A percentile compares a stretch with the other conserved stretches of the same genome.
Conservation (phyloP, 1,140 invertebrate genomes). For the Drosophila kepulauana region DNA sequence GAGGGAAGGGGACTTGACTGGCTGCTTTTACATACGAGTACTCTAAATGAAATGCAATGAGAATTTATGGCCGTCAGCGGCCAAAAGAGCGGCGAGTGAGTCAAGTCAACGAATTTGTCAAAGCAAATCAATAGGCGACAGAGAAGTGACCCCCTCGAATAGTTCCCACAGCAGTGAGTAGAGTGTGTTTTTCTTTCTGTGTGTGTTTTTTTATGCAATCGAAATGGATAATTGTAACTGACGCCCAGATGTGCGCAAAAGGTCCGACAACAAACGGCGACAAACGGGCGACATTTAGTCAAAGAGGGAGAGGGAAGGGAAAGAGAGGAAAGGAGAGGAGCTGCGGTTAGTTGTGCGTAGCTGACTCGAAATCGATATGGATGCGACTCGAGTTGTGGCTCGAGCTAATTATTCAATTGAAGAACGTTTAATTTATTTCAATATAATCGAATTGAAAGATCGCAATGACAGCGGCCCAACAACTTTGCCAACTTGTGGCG, state of each 20-base stretch:
- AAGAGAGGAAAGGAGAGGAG: not conserved
- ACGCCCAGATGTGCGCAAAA: conserved; percentile 68
- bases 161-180: conserved; percentile 56
- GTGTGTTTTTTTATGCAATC: conserved; percentile 37
- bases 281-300: conserved; percentile 49
- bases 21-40: conserved; percentile 60
- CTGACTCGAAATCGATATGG: conserved; percentile 53
- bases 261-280: conserved; percentile 46
- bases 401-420: conserved; percentile 81
- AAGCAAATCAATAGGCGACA: conserved; percentile 65
- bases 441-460: conserved; percentile 83
- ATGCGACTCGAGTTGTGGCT: conserved; percentile 46
- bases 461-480: conserved; percentile 27
- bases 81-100: too few species aligned
- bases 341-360: conserved; percentile 5
- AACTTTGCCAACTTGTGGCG: conserved; percentile 35
- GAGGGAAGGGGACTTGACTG: not conserved
- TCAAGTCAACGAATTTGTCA: conserved; percentile 69
- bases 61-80: conserved; percentile 64
- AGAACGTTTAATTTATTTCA: conserved; percentile 83
- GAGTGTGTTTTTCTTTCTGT: too few species aligned
- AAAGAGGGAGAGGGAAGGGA: not conserved
- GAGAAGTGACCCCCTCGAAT: conserved; percentile 23
- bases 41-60: conserved; percentile 71
- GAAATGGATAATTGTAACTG: conserved; percentile 72